Evolutionary conservation across 2,888 invertebrate genomes (phyloP).

Genomic region (Graphium colonna): DNA sequence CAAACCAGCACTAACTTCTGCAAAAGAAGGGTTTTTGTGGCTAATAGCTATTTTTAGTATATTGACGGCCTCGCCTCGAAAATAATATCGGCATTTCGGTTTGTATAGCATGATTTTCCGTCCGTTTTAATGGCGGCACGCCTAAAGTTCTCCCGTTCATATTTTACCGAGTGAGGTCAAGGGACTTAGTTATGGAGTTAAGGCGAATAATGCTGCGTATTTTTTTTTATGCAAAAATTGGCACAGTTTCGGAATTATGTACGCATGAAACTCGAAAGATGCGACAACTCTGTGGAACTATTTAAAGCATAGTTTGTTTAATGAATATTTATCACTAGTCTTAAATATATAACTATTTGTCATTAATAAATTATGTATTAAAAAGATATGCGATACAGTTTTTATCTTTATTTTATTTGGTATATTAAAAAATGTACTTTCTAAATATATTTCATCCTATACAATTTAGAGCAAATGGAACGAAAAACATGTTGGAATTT

Average conservation of each 20-base stretch:
- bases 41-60: conserved; percentile 7
- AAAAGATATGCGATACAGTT: too few species aligned
- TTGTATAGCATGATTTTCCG: conserved; percentile 33
- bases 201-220: conserved; percentile 6
- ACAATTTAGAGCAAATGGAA: too few species aligned
- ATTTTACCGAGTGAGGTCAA: conserved; percentile 36
- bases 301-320: too few species aligned
- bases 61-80: conserved; percentile 14
- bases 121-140: conserved; percentile 37
- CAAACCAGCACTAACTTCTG: not conserved
- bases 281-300: too few species aligned
- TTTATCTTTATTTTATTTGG: too few species aligned
- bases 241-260: not conserved
- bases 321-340: too few species aligned
- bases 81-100: conserved; percentile 25
- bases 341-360: too few species aligned
- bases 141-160: conserved; percentile 37
- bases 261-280: not conserved
- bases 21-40: not conserved
- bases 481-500: too few species aligned
- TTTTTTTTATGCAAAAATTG: not conserved
- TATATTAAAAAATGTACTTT: too few species aligned
- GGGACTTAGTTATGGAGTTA: conserved; percentile 17
- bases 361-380: too few species aligned
- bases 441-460: too few species aligned